A percentile compares a stretch with the other conserved stretches of the same genome.
These are phyloP conservation scores for Zele albiditarsus DNA, from an alignment of 2,888 invertebrate genomes.

Conservation along the genomic window DNA sequence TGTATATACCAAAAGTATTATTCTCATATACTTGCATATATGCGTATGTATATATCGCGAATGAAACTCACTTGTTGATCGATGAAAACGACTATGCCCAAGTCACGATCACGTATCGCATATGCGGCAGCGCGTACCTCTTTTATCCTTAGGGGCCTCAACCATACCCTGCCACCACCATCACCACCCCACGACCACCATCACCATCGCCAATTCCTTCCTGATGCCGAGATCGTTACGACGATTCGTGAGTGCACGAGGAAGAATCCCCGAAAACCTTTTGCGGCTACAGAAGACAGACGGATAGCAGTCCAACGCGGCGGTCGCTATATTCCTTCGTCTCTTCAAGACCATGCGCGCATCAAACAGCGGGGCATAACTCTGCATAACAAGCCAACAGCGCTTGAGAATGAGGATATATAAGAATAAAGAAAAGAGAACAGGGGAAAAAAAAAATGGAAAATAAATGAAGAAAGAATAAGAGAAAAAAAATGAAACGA, in stretches of 20 bases:
- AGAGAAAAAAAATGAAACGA: slow-evolving; percentile 28
- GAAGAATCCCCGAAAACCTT: slow-evolving; percentile 43
- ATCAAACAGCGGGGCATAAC: slow-evolving; percentile 54
- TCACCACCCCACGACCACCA: slow-evolving; percentile 4
- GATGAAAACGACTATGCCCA: slow-evolving; percentile 37
- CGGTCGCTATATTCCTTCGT: slow-evolving; percentile 19
- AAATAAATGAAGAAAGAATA: slow-evolving; percentile 46
- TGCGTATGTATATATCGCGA: slow-evolving; percentile 16
- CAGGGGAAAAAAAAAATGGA: slow-evolving; percentile 38
- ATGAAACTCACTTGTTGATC: slow-evolving; percentile 16
- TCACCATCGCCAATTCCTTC: slow-evolving; percentile 21
- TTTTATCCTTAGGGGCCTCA: background rate
- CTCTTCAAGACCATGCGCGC: slow-evolving; percentile 14
- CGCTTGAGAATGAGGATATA: slow-evolving; percentile 51
- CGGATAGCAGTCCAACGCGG: slow-evolving; percentile 43
- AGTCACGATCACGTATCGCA: slow-evolving; percentile 37
- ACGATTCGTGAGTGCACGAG: slow-evolving; percentile 31
- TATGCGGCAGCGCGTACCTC: slow-evolving; percentile 17
- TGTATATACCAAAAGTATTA: background rate
- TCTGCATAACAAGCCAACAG: slow-evolving; percentile 57
- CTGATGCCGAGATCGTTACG: slow-evolving; percentile 42
- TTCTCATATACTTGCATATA: background rate
- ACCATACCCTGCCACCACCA: background rate
- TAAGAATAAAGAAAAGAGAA: slow-evolving; percentile 40
- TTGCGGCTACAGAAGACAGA: slow-evolving; percentile 43